These are phyloP conservation scores for Huso huso DNA, from an alignment of 2,797 vertebrate genomes.

Conservation along the genomic window DNA sequence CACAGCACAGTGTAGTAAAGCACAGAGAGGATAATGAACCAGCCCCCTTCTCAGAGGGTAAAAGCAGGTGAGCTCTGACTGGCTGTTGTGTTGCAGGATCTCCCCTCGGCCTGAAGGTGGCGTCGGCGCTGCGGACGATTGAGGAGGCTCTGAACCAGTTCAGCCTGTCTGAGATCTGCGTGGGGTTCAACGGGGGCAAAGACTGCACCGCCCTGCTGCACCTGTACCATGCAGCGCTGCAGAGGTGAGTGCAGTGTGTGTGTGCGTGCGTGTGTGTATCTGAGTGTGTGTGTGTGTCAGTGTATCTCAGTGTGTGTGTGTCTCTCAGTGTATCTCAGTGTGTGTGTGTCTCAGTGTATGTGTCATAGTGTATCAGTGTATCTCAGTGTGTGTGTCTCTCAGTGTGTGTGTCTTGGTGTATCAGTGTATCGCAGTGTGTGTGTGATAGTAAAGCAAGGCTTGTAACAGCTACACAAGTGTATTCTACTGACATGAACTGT, in stretches of 20 bases:
- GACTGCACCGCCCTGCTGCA: constrained; percentile 92
- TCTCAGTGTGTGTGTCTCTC: background rate
- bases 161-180: constrained; percentile 63
- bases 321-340: no score
- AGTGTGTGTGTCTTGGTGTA: background rate
- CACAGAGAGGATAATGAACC: no score
- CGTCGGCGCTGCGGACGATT: constrained; percentile 67
- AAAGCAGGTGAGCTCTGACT: no score
- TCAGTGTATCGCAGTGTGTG: no score
- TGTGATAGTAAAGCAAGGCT: no score
- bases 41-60: no score
- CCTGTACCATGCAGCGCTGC: constrained; percentile 75
- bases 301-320: no score
- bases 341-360: background rate
- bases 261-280: background rate
- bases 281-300: no score
- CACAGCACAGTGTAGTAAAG: no score
- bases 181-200: constrained; percentile 94
- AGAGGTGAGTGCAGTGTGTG: constrained; percentile 60
- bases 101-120: constrained; percentile 72
- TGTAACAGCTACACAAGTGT: no score
- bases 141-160: constrained; percentile 74
- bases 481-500: no score
- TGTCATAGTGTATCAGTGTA: no score
- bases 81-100: constrained; percentile 52